phyloP scores from a whole-genome alignment of 2,797 vertebrate genomes.

The Pempheris klunzingeri region DNA sequence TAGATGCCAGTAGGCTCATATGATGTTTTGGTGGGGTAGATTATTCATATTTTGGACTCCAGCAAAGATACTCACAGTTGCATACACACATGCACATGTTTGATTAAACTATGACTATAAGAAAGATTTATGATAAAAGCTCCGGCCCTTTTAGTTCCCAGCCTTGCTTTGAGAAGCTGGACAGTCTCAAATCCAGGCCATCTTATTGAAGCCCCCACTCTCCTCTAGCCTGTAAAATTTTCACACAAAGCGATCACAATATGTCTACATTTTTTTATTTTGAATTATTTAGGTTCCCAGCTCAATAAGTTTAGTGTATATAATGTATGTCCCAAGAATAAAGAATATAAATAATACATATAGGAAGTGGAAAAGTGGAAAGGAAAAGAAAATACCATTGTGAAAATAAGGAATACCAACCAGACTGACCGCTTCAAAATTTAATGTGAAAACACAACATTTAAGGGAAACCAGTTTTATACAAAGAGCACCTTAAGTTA shows the following conservation, averaged over 20 bases:
- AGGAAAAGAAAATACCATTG: neutral
- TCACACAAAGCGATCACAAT: neutral
- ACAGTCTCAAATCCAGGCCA: neutral
- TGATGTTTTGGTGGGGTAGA: neutral
- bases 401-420: conserved; percentile 2
- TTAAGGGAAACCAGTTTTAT: neutral
- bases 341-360: neutral
- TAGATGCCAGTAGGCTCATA: neutral
- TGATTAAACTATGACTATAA: neutral
- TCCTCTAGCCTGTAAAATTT: neutral
- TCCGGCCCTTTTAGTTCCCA: neutral
- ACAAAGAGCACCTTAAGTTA: conserved; percentile 27
- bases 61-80: too few species aligned
- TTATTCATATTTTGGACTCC: neutral
- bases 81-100: neutral
- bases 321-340: neutral
- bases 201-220: neutral
- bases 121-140: neutral
- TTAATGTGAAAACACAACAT: conserved; percentile 21
- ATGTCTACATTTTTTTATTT: neutral
- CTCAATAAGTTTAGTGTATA: neutral
- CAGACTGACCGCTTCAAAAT: neutral
- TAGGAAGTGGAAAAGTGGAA: neutral
- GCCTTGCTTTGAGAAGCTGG: neutral
- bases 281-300: neutral